A percentile compares a stretch with the other conserved stretches of the same genome.
Conservation (phyloP, 1,140 invertebrate species). For the Saccostrea glomerata region DNA sequence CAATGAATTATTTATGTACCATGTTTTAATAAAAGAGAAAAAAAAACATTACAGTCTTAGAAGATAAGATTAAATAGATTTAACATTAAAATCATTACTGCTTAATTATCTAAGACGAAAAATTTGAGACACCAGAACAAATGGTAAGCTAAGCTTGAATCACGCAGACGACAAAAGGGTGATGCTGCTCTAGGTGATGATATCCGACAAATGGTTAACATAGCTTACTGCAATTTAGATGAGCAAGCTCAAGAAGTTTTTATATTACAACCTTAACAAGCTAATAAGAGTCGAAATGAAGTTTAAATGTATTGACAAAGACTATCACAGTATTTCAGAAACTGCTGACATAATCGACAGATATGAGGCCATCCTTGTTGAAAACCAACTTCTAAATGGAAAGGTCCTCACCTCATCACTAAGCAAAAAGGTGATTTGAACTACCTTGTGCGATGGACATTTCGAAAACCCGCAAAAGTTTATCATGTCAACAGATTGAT, state of each 20-base stretch:
- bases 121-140: slow-evolving; percentile 37
- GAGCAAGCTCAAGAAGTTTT: not conserved
- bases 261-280: no score
- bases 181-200: not conserved
- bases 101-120: slow-evolving; percentile 1
- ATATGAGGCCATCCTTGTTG: no score
- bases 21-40: no score
- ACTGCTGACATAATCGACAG: no score
- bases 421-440: not conserved
- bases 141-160: slow-evolving; percentile 41
- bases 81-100: slow-evolving; percentile 36
- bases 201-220: not conserved
- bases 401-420: slow-evolving; percentile 50
- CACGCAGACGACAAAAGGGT: slow-evolving; percentile 2
- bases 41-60: no score
- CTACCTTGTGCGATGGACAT: slow-evolving; percentile 47
- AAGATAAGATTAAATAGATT: slow-evolving; percentile 38
- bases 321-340: no score
- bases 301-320: no score
- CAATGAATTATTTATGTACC: no score
- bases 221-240: slow-evolving; percentile 25
- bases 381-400: slow-evolving; percentile 52
- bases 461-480: slow-evolving; percentile 15
- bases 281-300: no score
- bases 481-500: slow-evolving; percentile 50